These are phyloP conservation scores for Diogma glabrata DNA, from an alignment of 2,888 invertebrate genomes.

Conservation along the genomic window DNA sequence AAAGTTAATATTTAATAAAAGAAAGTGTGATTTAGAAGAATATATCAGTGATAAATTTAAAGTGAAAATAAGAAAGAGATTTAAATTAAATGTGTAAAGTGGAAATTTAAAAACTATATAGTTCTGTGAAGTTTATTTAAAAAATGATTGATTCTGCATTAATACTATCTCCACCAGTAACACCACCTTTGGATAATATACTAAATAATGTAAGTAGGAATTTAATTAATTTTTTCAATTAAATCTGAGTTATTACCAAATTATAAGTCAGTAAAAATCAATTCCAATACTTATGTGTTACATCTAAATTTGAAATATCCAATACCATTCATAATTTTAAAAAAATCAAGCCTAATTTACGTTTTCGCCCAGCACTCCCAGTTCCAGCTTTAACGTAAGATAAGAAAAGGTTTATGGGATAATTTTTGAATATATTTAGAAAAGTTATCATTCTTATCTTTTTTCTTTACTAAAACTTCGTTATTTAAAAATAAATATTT, in stretches of 20 bases:
- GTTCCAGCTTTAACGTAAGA: no score
- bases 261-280: constrained; percentile 8
- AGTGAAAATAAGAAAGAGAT: constrained; percentile 1
- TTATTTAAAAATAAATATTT: no score
- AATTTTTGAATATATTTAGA: no score
- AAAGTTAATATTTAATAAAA: neutral
- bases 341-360: no score
- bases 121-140: neutral
- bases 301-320: constrained; percentile 2
- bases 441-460: no score
- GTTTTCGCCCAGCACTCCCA: no score
- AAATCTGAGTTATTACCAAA: no score
- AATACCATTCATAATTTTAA: no score
- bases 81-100: neutral
- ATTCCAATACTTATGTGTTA: neutral
- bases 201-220: constrained; percentile 35
- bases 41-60: neutral
- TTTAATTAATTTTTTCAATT: neutral
- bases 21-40: constrained; percentile 5
- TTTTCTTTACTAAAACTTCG: no score
- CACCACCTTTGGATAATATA: constrained; percentile 51
- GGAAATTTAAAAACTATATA: neutral
- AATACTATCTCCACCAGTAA: constrained; percentile 57
- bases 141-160: constrained; percentile 31
- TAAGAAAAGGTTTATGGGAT: no score